Evolutionary conservation across 2,797 vertebrate species (phyloP), one percentile per base, ranked within the genome.

Genomic region (Chlorospingus semifuscus): DNA sequence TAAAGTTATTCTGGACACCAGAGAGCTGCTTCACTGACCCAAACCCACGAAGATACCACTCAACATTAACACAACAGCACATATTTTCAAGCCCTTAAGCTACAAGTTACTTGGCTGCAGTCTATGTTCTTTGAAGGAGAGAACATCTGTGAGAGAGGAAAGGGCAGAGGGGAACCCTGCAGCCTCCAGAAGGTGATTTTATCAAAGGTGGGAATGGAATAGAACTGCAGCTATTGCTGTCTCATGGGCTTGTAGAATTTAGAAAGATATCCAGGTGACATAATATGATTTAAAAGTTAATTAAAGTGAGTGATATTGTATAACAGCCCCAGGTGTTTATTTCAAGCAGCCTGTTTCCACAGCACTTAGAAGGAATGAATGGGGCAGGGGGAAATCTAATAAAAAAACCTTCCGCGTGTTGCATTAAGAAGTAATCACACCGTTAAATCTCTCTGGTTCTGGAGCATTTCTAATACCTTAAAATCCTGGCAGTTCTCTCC

Each of bases 201-300:
- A 41, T 87, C 76, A 29, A 74, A 78, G 68, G 52, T 8, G 19
- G 55, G 65, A 89, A 81, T 24, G 59, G 44, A 95, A 70, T 0
- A 78, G n/a, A 96, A 56, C 39, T 47, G 64, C 61, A 80, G 65
- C 37, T 46, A 47, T 30, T 3, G 5, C 71, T 78, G 59, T 46
- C 56, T 82, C 47, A 49, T 8, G 64, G 22, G 61, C 75, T 41
- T 49, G 37, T 5, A 88, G 59, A 95, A 93, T 82, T 76, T 61
- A 96, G 92, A 87, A 95, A 72, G 85, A 53, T 30, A 95, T 76
- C 74, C 15, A 44, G 77, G 95, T 94, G 96, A 97, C 92, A 92
- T 75, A n/a, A 77, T 60, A 85, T 95, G 97, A 98, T 97, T 98
- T 98, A 97, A 91, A 98, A 97, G 97, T 97, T 98, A 98, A 98